phyloP scores from a whole-genome alignment of 35 echinoderm and acorn worm species.

The Apostichopus californicus region DNA sequence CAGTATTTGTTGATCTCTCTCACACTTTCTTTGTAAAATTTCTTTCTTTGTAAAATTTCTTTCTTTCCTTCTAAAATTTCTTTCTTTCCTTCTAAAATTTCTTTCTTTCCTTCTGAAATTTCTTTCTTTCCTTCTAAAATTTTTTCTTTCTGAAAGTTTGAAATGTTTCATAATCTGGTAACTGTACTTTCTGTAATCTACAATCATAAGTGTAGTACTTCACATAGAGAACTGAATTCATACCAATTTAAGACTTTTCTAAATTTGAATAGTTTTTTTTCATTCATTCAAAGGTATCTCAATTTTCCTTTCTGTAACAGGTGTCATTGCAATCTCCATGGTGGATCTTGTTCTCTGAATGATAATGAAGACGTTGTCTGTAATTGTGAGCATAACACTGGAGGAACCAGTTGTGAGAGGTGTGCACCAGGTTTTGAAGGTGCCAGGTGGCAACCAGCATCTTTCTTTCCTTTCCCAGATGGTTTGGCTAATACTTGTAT shows the following conservation, averaged over 20 bases:
- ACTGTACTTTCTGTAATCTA: too few relatives aligned
- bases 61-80: too few relatives aligned
- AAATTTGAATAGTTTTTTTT: background rate
- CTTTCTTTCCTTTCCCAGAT: slow-evolving; percentile 68
- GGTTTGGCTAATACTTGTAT: slow-evolving; percentile 76
- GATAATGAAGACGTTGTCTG: slow-evolving; percentile 41
- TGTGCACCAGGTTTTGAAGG: slow-evolving; percentile 55
- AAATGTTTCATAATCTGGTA: too few relatives aligned
- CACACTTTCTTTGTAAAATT: too few relatives aligned
- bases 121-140: too few relatives aligned
- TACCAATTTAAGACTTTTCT: background rate
- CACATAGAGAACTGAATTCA: too few relatives aligned
- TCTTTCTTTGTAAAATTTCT: too few relatives aligned
- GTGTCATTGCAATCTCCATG: slow-evolving; percentile 84
- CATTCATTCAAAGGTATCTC: too few relatives aligned
- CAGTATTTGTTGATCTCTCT: too few relatives aligned
- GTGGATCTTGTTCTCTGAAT: slow-evolving; percentile 52
- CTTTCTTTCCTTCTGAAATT: too few relatives aligned
- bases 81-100: too few relatives aligned
- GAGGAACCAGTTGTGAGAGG: slow-evolving; percentile 58
- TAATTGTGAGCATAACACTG: slow-evolving; percentile 70
- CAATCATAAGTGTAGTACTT: too few relatives aligned
- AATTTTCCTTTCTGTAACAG: slow-evolving; percentile 39
- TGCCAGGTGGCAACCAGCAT: slow-evolving; percentile 69
- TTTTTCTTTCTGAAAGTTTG: background rate